Percentiles rank a stretch among this genome's conserved stretches.
Evolutionary conservation across 2,797 vertebrate species (phyloP).

Genomic region (Syngnathus rostellatus): DNA sequence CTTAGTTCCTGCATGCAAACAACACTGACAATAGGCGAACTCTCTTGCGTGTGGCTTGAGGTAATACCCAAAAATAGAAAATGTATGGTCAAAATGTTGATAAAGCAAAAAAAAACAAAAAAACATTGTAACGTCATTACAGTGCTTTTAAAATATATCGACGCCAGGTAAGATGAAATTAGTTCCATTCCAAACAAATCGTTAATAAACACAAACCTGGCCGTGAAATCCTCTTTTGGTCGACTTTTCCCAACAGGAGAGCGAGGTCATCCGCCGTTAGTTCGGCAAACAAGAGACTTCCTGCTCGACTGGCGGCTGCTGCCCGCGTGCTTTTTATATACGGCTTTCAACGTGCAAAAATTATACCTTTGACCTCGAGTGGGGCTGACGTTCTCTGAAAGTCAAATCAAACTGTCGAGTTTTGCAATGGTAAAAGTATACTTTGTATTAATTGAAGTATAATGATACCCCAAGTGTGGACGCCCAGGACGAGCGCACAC

Average conservation of each 20-base stretch:
- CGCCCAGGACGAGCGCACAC: slow-evolving; percentile 31
- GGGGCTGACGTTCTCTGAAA: slow-evolving; percentile 66
- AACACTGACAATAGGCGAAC: slow-evolving; percentile 15
- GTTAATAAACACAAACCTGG: slow-evolving; percentile 29
- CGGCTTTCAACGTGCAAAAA: slow-evolving; percentile 61
- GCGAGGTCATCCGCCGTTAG: slow-evolving; percentile 14
- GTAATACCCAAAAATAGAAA: not conserved
- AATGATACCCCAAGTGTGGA: slow-evolving; percentile 56
- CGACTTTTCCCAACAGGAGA: not conserved
- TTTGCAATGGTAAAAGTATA: slow-evolving; percentile 65
- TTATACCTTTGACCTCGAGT: slow-evolving; percentile 65
- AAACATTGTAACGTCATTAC: not conserved
- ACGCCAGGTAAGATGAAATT: too few species aligned
- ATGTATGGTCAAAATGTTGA: not conserved
- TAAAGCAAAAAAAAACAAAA: not conserved
- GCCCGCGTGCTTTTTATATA: slow-evolving; percentile 50
- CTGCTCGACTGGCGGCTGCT: slow-evolving; percentile 20
- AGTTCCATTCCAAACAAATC: not conserved
- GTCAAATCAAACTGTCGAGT: slow-evolving; percentile 52
- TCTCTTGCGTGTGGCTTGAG: slow-evolving; percentile 9
- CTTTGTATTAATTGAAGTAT: slow-evolving; percentile 68
- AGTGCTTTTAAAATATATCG: not conserved
- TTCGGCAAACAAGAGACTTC: slow-evolving; percentile 11
- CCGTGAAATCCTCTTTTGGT: slow-evolving; percentile 8
- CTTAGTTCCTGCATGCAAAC: slow-evolving; percentile 11